Conservation (phyloP, 2,113 vertebrate genomes). For the Tragelaphus buxtoni region DNA sequence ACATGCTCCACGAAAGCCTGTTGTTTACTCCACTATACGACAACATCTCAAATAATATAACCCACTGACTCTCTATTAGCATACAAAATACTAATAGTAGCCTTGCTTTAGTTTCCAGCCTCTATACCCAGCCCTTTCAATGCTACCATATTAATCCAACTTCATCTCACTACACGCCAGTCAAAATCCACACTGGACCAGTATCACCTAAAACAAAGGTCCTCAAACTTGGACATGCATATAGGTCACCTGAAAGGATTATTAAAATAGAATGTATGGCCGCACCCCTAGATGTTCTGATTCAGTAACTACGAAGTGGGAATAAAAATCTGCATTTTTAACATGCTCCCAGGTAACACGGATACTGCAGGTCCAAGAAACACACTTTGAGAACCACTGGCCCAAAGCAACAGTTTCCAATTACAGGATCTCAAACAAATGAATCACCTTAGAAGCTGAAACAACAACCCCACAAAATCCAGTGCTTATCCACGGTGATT, state of each 20-base stretch:
- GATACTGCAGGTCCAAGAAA: background rate
- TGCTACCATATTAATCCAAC: background rate
- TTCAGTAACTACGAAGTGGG: background rate
- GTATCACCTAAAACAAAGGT: background rate
- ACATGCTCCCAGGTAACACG: background rate
- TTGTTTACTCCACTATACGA: background rate
- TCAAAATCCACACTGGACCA: background rate
- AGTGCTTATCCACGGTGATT: background rate
- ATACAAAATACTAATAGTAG: background rate
- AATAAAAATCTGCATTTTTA: background rate
- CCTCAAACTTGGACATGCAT: background rate
- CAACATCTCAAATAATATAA: background rate
- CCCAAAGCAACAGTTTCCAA: background rate
- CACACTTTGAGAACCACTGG: background rate
- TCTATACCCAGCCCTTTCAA: background rate
- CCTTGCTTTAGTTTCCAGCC: too few relatives aligned
- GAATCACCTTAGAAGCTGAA: background rate
- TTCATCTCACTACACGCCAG: background rate
- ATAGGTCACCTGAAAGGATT: background rate
- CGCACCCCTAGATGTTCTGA: background rate
- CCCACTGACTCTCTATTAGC: background rate
- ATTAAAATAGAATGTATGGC: background rate
- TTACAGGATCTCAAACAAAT: background rate
- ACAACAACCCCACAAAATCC: background rate
- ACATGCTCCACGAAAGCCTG: background rate